Evolutionary conservation across 64 coral and sea anemone species (phyloP), one percentile per base, ranked within the genome.

Genomic region (Trachythela sp.): DNA sequence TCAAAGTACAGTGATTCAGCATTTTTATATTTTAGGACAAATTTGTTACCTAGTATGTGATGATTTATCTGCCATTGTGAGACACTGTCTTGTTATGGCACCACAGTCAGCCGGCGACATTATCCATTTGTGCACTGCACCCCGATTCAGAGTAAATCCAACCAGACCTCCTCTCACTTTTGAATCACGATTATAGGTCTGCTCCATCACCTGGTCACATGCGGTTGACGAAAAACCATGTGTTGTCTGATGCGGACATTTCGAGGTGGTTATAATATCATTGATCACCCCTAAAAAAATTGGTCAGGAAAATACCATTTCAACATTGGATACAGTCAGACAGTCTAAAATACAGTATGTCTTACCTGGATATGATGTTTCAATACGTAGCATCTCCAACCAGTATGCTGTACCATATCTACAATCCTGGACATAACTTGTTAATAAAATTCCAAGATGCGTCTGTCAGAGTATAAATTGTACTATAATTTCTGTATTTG

Each of bases 171-270:
- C 75, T 37, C 30, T 80, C 2, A 80, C 75, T 80, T 80, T 80
- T 4, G 75, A 36, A 80, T 80, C 75, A 35, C 75, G 75, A 39
- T 80, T 80, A 39, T 80, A 80, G 31, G 75, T 80, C 37, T 80
- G 75, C 75, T 80, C 75, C 75, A 80, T 80, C 13, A 80, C 75
- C 75, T 80, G 75, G 75, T 80, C 75, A 80, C 75, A 80, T 80
- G 75, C 75, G 9, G 75, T 80, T 80, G 75, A 80, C 30, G 75
- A 80, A 39, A 80, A 80, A 39, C 75, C 75, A 80, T 80, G 37
- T 80, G 75, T 29, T 80, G 75, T 80, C 75, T 80, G 75, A 37
- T 29, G 75, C 75, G 31, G 75, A 35, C 75, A 80, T 35, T n/a
- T 80, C 75, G 27, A 80, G 4, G 31, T 80, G 9, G 75, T 29